Evolutionary conservation across 92 coral and sea anemone genomes (phyloP).

Genomic region (Palythoa grandis): DNA sequence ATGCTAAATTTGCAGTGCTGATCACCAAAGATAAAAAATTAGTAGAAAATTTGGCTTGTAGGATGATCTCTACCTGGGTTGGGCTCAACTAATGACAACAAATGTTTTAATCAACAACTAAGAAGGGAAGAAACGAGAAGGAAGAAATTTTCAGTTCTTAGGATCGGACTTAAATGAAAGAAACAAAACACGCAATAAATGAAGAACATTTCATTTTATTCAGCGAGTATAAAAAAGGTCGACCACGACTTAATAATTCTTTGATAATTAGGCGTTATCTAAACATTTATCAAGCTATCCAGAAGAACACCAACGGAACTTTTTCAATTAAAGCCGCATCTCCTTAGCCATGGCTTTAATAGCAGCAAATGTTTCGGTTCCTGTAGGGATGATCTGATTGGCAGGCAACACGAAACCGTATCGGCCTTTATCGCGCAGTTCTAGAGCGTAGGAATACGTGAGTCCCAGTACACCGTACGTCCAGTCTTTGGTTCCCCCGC

Average conservation of each 20-base stretch:
- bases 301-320: not conserved
- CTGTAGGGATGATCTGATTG: slow-evolving; percentile 87
- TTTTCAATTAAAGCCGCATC: slow-evolving; percentile 36
- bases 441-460: slow-evolving; percentile 88
- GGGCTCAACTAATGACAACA: no score
- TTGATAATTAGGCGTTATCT: not conserved
- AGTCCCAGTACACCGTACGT: slow-evolving; percentile 83
- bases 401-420: slow-evolving; percentile 85
- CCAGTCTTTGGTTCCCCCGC: slow-evolving; percentile 91
- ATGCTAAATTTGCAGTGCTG: no score
- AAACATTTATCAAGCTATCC: not conserved
- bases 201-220: slow-evolving; percentile 14
- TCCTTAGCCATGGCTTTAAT: slow-evolving; percentile 74
- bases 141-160: no score
- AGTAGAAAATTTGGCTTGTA: no score
- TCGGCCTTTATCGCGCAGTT: slow-evolving; percentile 86
- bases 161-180: no score
- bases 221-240: slow-evolving; percentile 32
- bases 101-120: no score
- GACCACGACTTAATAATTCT: slow-evolving; percentile 24
- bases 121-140: no score
- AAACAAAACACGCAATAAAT: not conserved
- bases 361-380: slow-evolving; percentile 81
- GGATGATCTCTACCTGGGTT: no score
- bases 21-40: no score